phyloP scores from a whole-genome alignment of 2,797 vertebrate species.

The Sciaenops ocellatus region DNA sequence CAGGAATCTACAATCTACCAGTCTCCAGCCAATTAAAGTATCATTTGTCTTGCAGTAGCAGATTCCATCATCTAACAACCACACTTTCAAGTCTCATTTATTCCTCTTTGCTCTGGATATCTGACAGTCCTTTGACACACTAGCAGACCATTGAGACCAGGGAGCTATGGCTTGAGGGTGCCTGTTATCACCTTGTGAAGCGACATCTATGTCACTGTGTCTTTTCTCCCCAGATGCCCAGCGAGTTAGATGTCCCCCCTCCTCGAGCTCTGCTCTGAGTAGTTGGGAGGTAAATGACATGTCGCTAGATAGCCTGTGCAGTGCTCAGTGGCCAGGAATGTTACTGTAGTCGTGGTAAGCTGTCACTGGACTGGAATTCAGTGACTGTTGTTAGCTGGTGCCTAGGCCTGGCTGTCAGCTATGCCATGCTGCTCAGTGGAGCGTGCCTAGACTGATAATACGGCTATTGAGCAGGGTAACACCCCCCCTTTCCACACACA shows the following conservation, averaged over 20 bases:
- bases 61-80: slow-evolving; percentile 43
- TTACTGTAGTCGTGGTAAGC: slow-evolving; percentile 81
- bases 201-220: slow-evolving; percentile 69
- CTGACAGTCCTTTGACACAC: slow-evolving; percentile 53
- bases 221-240: slow-evolving; percentile 62
- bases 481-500: slow-evolving; percentile 40
- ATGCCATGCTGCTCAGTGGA: slow-evolving; percentile 80
- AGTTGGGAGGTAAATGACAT: slow-evolving; percentile 72
- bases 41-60: slow-evolving; percentile 52
- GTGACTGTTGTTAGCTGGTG: slow-evolving; percentile 79
- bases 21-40: slow-evolving; percentile 61
- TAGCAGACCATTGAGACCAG: slow-evolving; percentile 50
- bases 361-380: slow-evolving; percentile 82
- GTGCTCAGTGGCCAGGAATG: slow-evolving; percentile 78
- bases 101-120: slow-evolving; percentile 32
- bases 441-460: slow-evolving; percentile 83
- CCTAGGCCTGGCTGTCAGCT: slow-evolving; percentile 81
- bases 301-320: slow-evolving; percentile 67
- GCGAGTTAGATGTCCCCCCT: slow-evolving; percentile 60
- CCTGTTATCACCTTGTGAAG: slow-evolving; percentile 74
- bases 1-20: slow-evolving; percentile 45
- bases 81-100: slow-evolving; percentile 42
- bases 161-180: slow-evolving; percentile 54
- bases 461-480: slow-evolving; percentile 77
- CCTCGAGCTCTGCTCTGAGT: slow-evolving; percentile 46